Conservation (phyloP, 2,888 invertebrate species). For the Acrobasis consociella region DNA sequence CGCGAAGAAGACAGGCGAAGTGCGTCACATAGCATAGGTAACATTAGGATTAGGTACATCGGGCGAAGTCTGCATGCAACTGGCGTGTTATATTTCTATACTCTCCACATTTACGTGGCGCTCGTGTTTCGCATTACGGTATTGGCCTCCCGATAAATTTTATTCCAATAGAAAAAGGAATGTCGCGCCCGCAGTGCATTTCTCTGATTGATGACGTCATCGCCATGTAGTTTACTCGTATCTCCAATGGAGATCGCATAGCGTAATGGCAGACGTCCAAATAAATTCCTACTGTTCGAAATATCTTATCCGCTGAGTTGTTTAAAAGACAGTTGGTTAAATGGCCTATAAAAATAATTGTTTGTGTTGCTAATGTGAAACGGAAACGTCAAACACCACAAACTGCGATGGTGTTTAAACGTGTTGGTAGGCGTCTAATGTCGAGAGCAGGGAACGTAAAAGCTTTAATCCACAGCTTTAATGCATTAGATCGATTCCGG, state of each 20-base stretch:
- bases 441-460: slow-evolving; percentile 5
- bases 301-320: background rate
- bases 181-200: slow-evolving; percentile 42
- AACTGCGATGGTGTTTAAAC: background rate
- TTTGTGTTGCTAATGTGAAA: background rate
- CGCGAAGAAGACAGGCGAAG: no score
- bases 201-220: slow-evolving; percentile 36
- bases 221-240: slow-evolving; percentile 8
- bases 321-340: background rate
- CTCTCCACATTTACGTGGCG: slow-evolving; percentile 28
- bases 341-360: slow-evolving; percentile 3
- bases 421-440: background rate
- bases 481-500: slow-evolving; percentile 36
- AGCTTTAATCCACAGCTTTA: slow-evolving; percentile 27
- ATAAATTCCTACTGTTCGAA: slow-evolving; percentile 1
- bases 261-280: slow-evolving; percentile 27
- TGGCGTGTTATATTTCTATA: background rate
- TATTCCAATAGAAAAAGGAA: slow-evolving; percentile 53
- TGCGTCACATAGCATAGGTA: no score
- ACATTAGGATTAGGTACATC: no score
- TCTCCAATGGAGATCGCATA: slow-evolving; percentile 22
- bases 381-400: slow-evolving; percentile 2
- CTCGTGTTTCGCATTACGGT: slow-evolving; percentile 68
- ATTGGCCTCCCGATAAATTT: slow-evolving; percentile 70
- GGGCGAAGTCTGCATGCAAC: no score